These are phyloP conservation scores for Theonella swinhoei DNA, from an alignment of 37 sponge, comb jelly and placozoan genomes.

Conservation along the genomic window DNA sequence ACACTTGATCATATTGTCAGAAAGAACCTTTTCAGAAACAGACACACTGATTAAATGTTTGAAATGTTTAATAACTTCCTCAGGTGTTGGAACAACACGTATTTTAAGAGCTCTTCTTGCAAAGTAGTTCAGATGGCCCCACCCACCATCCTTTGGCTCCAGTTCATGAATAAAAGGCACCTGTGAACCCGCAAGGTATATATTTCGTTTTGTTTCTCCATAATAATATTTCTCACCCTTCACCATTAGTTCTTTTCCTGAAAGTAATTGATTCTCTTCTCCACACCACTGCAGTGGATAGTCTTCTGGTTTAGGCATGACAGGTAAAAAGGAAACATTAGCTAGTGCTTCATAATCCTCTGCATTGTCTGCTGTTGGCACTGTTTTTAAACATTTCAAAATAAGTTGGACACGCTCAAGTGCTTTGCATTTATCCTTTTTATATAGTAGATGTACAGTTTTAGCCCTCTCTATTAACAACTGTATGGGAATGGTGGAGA, in stretches of 20 bases:
- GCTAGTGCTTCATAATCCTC: neutral
- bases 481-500: neutral
- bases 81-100: neutral
- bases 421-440: neutral
- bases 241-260: neutral
- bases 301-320: neutral
- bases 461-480: slow-evolving; percentile 17
- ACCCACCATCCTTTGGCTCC: neutral
- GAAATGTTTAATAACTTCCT: neutral
- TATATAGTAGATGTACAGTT: neutral
- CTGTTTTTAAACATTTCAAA: neutral
- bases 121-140: neutral
- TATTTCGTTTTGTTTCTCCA: neutral
- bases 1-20: neutral
- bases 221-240: neutral
- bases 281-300: slow-evolving; percentile 6
- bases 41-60: neutral
- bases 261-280: neutral
- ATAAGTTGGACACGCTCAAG: slow-evolving; percentile 3
- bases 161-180: neutral
- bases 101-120: neutral
- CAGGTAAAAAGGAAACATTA: neutral
- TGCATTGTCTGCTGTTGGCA: neutral
- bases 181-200: slow-evolving; percentile 28
- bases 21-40: neutral